These are phyloP conservation scores for Zaprionus bogoriensis DNA, from an alignment of 2,888 invertebrate species.

Conservation along the genomic window DNA sequence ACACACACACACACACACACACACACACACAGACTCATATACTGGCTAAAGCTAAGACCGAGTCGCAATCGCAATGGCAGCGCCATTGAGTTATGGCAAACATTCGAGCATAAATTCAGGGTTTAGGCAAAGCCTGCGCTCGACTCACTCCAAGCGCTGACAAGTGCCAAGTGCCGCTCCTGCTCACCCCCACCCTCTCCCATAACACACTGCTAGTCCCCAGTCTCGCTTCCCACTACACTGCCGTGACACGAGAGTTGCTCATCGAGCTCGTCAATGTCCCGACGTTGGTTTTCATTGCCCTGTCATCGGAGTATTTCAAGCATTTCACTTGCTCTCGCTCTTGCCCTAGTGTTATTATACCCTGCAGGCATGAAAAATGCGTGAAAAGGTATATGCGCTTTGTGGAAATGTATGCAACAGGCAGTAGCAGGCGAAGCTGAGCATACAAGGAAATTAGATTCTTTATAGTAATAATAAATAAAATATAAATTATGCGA, in stretches of 20 bases:
- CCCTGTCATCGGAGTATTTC: conserved; percentile 62
- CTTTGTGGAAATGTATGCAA: no score
- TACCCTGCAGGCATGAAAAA: no score
- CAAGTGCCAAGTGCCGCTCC: conserved; percentile 66
- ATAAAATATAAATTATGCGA: no score
- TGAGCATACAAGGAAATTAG: no score
- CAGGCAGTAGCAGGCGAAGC: no score
- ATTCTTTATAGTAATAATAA: no score
- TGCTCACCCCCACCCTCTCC: not conserved
- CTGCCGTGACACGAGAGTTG: conserved; percentile 66
- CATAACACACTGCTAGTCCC: not conserved
- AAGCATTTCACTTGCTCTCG: conserved; percentile 12
- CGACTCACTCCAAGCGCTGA: conserved; percentile 67
- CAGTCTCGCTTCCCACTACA: conserved; percentile 1
- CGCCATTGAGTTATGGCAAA: conserved; percentile 76
- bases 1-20: not conserved
- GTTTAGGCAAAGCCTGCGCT: conserved; percentile 54
- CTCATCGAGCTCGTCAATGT: conserved; percentile 59
- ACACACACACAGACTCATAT: not conserved
- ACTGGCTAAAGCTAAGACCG: not conserved
- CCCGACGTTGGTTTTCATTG: conserved; percentile 59
- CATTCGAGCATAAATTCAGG: conserved; percentile 77
- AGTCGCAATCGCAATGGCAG: conserved; percentile 9
- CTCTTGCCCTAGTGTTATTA: not conserved
- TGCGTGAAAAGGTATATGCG: no score